These are phyloP conservation scores for Indri indri DNA, from an alignment of 2,113 vertebrate species.

Conservation along the genomic window DNA sequence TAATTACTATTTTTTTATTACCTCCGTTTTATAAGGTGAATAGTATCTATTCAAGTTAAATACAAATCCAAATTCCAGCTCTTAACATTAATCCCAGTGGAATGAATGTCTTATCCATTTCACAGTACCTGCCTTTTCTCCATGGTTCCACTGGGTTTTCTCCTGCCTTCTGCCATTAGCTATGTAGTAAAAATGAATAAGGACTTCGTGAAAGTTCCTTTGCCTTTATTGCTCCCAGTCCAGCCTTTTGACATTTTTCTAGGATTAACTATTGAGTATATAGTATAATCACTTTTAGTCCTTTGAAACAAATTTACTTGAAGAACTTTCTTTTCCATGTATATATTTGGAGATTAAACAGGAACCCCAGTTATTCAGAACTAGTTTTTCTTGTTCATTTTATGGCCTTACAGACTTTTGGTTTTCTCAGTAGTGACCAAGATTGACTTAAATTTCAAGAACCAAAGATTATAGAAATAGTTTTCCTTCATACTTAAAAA, in stretches of 20 bases:
- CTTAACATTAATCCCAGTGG: neutral
- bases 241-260: constrained; percentile 15
- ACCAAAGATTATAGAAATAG: neutral
- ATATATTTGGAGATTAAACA: constrained; percentile 23
- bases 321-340: neutral
- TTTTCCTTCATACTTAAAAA: constrained; percentile 13
- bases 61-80: neutral
- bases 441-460: constrained; percentile 50
- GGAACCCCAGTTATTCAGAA: neutral
- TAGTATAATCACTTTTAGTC: neutral
- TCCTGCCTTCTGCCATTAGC: neutral
- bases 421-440: neutral
- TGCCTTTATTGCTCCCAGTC: neutral
- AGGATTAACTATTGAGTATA: constrained; percentile 23
- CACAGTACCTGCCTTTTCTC: neutral
- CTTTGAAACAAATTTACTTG: neutral
- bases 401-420: neutral
- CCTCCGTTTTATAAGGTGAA: neutral
- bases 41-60: neutral
- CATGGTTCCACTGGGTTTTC: neutral
- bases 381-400: constrained; percentile 18
- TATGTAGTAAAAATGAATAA: neutral
- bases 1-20: neutral
- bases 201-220: neutral
- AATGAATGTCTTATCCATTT: neutral